phyloP scores from a whole-genome alignment of 2,113 vertebrate genomes.

The Leiothrix lutea region DNA sequence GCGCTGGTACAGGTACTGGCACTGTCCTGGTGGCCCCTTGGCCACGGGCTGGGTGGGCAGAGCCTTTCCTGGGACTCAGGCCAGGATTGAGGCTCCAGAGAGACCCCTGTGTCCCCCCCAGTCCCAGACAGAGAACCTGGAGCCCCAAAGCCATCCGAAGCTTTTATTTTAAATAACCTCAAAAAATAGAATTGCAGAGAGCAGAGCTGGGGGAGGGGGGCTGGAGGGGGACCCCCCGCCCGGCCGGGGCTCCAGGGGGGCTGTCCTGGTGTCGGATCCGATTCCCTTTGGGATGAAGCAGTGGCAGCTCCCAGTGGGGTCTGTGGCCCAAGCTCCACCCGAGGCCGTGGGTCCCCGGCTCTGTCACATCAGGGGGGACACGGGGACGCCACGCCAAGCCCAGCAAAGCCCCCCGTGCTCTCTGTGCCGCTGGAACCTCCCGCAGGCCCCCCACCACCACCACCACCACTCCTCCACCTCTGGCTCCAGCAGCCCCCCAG shows the following conservation, averaged over 20 bases:
- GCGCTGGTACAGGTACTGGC: too few relatives aligned
- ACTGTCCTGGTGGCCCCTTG: background rate
- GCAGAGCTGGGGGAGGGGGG: background rate
- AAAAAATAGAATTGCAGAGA: slow-evolving; percentile 46
- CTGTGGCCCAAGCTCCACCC: background rate
- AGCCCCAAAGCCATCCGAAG: background rate
- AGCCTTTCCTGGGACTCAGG: background rate
- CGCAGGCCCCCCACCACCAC: rapidly evolving
- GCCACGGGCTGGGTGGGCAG: background rate
- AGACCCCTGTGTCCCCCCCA: background rate
- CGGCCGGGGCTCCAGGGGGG: background rate
- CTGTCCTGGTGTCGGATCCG: too few relatives aligned
- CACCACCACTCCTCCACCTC: background rate
- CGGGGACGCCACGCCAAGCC: background rate
- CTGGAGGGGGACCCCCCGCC: background rate
- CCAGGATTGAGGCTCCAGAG: background rate
- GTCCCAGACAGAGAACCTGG: background rate
- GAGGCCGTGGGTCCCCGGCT: rapidly evolving
- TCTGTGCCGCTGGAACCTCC: background rate
- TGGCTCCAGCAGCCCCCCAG: background rate
- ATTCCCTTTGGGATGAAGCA: too few relatives aligned
- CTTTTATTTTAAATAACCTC: slow-evolving; percentile 59
- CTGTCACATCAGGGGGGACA: background rate
- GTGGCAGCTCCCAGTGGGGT: background rate
- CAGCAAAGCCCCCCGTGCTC: background rate